A percentile compares a stretch with the other conserved stretches of the same genome.
Evolutionary conservation across 2,888 invertebrate genomes (phyloP).

Genomic region (Frankliniella intonsa): DNA sequence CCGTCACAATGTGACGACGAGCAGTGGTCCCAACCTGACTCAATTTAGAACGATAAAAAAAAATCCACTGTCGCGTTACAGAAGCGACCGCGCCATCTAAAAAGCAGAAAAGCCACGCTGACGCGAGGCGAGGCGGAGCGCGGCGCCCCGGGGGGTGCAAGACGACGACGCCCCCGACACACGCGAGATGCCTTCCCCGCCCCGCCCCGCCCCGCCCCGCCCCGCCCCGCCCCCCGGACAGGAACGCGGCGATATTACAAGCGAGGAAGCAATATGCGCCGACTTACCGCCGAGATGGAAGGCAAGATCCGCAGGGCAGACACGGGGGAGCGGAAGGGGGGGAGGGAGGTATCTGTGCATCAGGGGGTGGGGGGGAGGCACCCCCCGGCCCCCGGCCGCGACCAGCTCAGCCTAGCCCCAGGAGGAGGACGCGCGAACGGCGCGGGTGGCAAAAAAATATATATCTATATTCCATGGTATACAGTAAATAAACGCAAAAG

Average conservation of each 20-base stretch:
- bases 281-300: slow-evolving; percentile 23
- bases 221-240: background rate
- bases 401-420: too few relatives aligned
- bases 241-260: background rate
- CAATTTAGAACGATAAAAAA: too few relatives aligned
- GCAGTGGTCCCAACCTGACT: too few relatives aligned
- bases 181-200: background rate
- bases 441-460: too few relatives aligned
- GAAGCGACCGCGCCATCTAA: background rate
- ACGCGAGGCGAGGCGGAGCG: too few relatives aligned
- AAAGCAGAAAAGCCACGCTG: background rate
- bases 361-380: background rate
- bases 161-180: background rate
- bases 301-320: background rate
- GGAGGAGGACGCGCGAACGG: too few relatives aligned
- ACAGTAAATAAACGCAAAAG: too few relatives aligned
- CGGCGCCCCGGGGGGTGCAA: background rate
- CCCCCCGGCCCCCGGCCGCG: background rate
- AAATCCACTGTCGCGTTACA: background rate
- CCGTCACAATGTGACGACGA: background rate
- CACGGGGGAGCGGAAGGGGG: background rate
- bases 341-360: background rate
- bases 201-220: background rate
- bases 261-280: slow-evolving; percentile 15
- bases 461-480: too few relatives aligned